Evolutionary conservation across 2,888 invertebrate genomes (phyloP).

Genomic region (Xylota sylvarum): DNA sequence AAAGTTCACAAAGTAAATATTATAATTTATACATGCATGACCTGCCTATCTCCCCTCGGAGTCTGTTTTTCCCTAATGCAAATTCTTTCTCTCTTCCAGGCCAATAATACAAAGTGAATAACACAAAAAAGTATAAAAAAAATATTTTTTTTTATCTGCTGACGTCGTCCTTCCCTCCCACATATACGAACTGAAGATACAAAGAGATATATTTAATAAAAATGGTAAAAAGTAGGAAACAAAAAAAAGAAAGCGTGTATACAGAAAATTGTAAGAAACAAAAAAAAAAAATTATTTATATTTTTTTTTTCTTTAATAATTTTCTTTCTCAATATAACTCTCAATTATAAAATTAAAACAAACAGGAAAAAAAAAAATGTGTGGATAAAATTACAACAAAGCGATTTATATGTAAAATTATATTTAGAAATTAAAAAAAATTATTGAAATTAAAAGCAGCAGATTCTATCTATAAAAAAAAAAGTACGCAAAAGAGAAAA

Average conservation of each 20-base stretch:
- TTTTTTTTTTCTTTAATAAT: conserved; percentile 55
- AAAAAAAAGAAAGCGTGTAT: conserved; percentile 44
- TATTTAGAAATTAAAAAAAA: conserved; percentile 58
- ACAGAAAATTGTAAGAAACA: conserved; percentile 44
- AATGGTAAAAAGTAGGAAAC: conserved; percentile 58
- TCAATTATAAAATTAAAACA: conserved; percentile 35
- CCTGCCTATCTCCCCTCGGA: background rate
- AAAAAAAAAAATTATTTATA: conserved; percentile 48
- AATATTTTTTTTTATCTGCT: conserved; percentile 80
- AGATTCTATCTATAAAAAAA: conserved; percentile 60
- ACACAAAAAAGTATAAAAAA: conserved; percentile 77
- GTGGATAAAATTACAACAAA: conserved; percentile 64
- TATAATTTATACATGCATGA: conserved; percentile 3
- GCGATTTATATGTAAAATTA: conserved; percentile 67
- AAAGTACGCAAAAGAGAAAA: conserved; percentile 32
- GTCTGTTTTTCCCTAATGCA: background rate
- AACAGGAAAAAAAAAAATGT: conserved; percentile 43
- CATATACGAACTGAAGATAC: conserved; percentile 75
- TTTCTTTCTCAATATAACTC: conserved; percentile 50
- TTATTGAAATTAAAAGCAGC: conserved; percentile 65
- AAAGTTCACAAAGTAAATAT: conserved; percentile 74
- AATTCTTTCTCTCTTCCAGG: conserved; percentile 79
- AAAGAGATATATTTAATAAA: conserved; percentile 80
- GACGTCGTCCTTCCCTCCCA: conserved; percentile 81
- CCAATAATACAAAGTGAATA: conserved; percentile 82